Percentiles rank a stretch among this genome's conserved stretches.
phyloP scores from a whole-genome alignment of 2,797 vertebrate species.

The Coranthus polyacanthus region DNA sequence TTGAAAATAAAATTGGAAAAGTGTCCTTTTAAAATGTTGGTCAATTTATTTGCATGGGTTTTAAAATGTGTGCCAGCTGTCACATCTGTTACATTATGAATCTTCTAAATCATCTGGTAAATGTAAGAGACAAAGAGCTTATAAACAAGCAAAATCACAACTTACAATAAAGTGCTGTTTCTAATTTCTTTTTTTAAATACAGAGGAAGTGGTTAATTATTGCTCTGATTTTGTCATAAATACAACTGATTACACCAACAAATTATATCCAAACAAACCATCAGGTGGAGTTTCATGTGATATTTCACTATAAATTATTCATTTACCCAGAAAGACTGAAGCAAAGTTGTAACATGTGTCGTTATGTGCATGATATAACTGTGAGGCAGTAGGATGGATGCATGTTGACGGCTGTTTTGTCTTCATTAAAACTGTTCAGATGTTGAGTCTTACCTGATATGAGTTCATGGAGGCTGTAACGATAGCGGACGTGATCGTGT shows the following conservation, averaged over 20 bases:
- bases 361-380: background rate
- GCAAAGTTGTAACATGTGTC: background rate
- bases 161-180: conserved; percentile 4
- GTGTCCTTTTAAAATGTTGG: too few species aligned
- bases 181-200: conserved; percentile 6
- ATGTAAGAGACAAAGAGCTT: background rate
- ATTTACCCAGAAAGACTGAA: conserved; percentile 1
- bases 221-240: conserved; percentile 6
- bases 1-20: too few species aligned
- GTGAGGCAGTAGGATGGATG: background rate
- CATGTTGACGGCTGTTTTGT: background rate
- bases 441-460: conserved; percentile 89
- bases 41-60: too few species aligned
- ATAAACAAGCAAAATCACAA: conserved; percentile 8
- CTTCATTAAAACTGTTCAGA: background rate
- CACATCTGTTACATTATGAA: background rate
- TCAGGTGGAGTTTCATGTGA: background rate
- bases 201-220: conserved; percentile 1
- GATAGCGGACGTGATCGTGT: conserved; percentile 89
- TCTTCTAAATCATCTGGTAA: background rate
- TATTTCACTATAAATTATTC: background rate
- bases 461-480: conserved; percentile 90
- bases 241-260: background rate
- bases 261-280: conserved; percentile 4
- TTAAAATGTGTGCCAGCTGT: too few species aligned